Percentiles rank a stretch among this genome's conserved stretches.
Conservation (phyloP, 1,140 invertebrate genomes). For the Eriocheir sinensis region DNA sequence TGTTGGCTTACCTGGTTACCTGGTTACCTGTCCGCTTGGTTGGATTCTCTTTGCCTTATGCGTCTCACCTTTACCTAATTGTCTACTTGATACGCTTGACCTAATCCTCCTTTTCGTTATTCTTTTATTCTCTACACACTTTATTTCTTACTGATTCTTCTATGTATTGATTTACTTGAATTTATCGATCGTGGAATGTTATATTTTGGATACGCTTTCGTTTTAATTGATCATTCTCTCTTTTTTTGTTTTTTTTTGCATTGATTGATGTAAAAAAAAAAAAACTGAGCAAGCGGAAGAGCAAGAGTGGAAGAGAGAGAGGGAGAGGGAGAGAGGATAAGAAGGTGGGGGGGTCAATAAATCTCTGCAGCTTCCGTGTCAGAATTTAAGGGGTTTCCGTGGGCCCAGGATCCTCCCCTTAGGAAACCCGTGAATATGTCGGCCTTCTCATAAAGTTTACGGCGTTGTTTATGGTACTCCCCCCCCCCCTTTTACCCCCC, state of each 20-base stretch:
- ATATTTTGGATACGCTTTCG: too few relatives aligned
- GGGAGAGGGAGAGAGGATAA: neutral
- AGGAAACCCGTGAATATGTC: conserved; percentile 68
- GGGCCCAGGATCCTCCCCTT: conserved; percentile 42
- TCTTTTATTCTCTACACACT: too few relatives aligned
- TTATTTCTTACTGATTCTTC: too few relatives aligned
- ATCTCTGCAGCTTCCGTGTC: neutral
- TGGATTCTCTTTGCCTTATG: neutral
- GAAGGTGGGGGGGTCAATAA: conserved; percentile 36
- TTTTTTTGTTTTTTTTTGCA: too few relatives aligned
- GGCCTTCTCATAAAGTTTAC: conserved; percentile 65
- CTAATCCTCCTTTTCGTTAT: neutral
- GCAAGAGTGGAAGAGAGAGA: neutral
- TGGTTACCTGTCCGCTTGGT: neutral
- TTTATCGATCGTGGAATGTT: too few relatives aligned
- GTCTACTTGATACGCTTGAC: too few relatives aligned
- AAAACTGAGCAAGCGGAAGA: neutral
- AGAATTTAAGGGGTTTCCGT: conserved; percentile 37
- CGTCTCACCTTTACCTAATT: too few relatives aligned
- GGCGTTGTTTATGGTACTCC: conserved; percentile 61
- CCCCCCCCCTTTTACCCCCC: neutral
- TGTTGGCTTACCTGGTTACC: too few relatives aligned
- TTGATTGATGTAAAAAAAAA: neutral
- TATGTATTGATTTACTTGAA: too few relatives aligned
- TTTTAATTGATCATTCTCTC: too few relatives aligned